Evolutionary conservation across 2,113 vertebrate genomes (phyloP), one percentile per base, ranked within the genome.

Genomic region (Neolamprologus hecqui): DNA sequence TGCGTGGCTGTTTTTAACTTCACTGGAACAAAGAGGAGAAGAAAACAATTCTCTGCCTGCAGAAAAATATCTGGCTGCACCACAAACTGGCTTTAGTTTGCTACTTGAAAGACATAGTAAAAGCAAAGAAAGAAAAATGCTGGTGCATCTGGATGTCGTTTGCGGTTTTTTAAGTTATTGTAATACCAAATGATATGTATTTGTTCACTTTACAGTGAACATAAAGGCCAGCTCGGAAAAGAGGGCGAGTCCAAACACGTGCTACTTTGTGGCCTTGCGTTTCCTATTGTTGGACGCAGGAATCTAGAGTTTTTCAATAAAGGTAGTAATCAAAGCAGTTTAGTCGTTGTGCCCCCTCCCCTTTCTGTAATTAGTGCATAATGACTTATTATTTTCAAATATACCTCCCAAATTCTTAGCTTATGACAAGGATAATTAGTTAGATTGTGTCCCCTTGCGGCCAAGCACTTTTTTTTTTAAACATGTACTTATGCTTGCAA

Each of bases 351-450:
- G 84, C 82, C 84, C 87, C 68, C 85, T 82, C 73, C 26, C 65
- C 19, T 37, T 75, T 85, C 21, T 88, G 60, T 84, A 86, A 94
- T 93, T 89, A 90, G 93, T 51, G 17, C 9, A n/a, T 51, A 51
- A 77, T 77, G 26, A 92, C 91, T 88, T 91, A 93, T 94, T 90
- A 92, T 92, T 93, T 94, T 94, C 92, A 94, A 94, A 95, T 87
- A 92, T 87, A 95, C 89, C 88, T 93, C 84, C 87, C 81, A 90
- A 89, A 93, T 58, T 63, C 88, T 79, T 65, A 33, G 60, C 70
- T 63, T 77, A 31, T 51, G 73, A 77, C 26, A 51, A 77, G 45
- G 45, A 33, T 51, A 77, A 33, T 77, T 77, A 77, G 73, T 92
- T 55, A 65, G 65, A 84, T 40, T 86, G 26, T 1, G 26, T 26